Evolutionary conservation across 1,140 invertebrate species (phyloP).

Genomic region (Aradophagus sp.): DNA sequence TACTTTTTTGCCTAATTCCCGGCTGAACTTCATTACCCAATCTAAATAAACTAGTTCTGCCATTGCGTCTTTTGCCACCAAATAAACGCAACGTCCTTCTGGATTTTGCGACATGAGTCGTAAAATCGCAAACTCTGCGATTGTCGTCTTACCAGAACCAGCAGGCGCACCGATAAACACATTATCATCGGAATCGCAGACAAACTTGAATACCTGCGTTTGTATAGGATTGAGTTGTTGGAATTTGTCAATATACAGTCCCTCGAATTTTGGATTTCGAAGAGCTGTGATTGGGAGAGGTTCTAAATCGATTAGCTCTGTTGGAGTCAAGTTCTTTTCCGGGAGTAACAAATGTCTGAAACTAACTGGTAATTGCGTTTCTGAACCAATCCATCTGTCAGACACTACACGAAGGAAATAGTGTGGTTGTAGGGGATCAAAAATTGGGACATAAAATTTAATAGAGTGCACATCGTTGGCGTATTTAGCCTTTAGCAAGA

Average conservation of each 20-base stretch:
- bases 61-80: slow-evolving; percentile 93
- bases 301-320: slow-evolving; percentile 98
- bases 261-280: slow-evolving; percentile 89
- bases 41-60: slow-evolving; percentile 94
- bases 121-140: slow-evolving; percentile 97
- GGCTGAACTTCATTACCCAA: slow-evolving; percentile 92
- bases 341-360: slow-evolving; percentile 98
- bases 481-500: slow-evolving; percentile 97
- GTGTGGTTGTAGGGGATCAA: slow-evolving; percentile 98
- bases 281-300: slow-evolving; percentile 92
- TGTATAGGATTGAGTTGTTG: slow-evolving; percentile 99
- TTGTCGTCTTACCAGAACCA: slow-evolving; percentile 97
- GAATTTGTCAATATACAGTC: slow-evolving; percentile 88
- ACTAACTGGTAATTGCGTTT: slow-evolving; percentile 97
- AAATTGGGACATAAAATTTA: slow-evolving; percentile 99
- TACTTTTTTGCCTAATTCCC: slow-evolving; percentile 87
- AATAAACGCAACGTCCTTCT: slow-evolving; percentile 90
- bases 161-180: slow-evolving; percentile 98
- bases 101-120: slow-evolving; percentile 86
- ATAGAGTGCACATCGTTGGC: slow-evolving; percentile 95
- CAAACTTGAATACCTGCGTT: slow-evolving; percentile 99
- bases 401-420: slow-evolving; percentile 93
- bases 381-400: slow-evolving; percentile 91
- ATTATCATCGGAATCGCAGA: slow-evolving; percentile 99
- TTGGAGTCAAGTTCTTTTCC: slow-evolving; percentile 98